Percentiles rank a stretch among this genome's conserved stretches.
Conservation (phyloP, 2,888 invertebrate species). For the Chrysodeixis includens region DNA sequence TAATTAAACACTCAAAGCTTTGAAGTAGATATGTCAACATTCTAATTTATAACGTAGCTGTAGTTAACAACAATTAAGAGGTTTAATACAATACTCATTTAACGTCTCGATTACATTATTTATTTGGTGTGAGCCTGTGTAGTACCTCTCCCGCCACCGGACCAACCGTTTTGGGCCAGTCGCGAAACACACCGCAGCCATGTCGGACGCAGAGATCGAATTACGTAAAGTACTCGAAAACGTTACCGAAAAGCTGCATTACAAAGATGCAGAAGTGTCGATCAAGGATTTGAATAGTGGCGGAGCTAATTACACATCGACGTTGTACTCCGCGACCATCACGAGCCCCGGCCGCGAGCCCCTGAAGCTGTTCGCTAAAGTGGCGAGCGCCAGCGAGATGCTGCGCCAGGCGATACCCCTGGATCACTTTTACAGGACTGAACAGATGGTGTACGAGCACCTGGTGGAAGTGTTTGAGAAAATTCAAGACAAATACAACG, state of each 20-base stretch:
- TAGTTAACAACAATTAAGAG: neutral
- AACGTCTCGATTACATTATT: neutral
- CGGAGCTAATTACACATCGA: slow-evolving; percentile 71
- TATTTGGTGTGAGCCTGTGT: neutral
- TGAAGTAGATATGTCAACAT: neutral
- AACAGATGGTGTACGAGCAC: slow-evolving; percentile 62
- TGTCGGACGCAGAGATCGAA: slow-evolving; percentile 64
- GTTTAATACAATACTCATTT: slow-evolving; percentile 8
- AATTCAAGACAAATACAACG: slow-evolving; percentile 58
- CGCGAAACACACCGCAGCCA: slow-evolving; percentile 40
- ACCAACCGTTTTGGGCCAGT: slow-evolving; percentile 44
- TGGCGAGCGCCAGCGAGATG: slow-evolving; percentile 61
- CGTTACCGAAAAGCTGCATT: slow-evolving; percentile 59
- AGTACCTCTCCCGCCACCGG: slow-evolving; percentile 7
- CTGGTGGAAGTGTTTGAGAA: slow-evolving; percentile 50
- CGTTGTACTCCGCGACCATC: slow-evolving; percentile 59
- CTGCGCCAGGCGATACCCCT: slow-evolving; percentile 56
- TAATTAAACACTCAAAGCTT: neutral
- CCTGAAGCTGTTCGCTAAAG: slow-evolving; percentile 71
- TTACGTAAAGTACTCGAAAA: slow-evolving; percentile 59
- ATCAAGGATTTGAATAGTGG: slow-evolving; percentile 63
- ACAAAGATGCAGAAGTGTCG: slow-evolving; percentile 47
- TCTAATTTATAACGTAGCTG: neutral
- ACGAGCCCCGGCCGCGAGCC: slow-evolving; percentile 37
- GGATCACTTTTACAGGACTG: slow-evolving; percentile 58